These are phyloP conservation scores for Platysteira castanea DNA, from an alignment of 2,113 vertebrate genomes.

Conservation along the genomic window DNA sequence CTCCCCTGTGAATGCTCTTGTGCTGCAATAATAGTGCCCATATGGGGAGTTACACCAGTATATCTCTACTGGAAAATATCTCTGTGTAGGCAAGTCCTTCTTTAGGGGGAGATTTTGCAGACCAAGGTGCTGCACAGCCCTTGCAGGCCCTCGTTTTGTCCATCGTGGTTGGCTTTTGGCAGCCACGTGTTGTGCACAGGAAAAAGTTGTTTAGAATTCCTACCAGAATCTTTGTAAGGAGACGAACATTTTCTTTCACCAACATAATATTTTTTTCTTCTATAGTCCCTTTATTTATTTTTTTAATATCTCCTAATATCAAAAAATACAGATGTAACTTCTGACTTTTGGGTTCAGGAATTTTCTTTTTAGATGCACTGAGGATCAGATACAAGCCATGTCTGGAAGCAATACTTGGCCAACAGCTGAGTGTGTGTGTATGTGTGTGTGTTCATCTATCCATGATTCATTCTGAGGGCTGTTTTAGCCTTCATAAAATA, in stretches of 20 bases:
- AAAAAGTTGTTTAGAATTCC: constrained; percentile 29
- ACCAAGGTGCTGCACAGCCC: background rate
- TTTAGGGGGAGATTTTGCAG: background rate
- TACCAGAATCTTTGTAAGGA: background rate
- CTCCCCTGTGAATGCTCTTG: constrained; percentile 58
- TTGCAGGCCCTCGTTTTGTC: background rate
- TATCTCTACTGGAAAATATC: constrained; percentile 9
- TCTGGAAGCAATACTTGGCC: constrained; percentile 71
- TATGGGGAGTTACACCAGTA: constrained; percentile 11
- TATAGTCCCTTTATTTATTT: constrained; percentile 1
- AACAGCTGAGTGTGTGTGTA: constrained; percentile 53
- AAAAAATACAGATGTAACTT: constrained; percentile 33
- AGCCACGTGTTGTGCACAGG: background rate
- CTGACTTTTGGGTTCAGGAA: constrained; percentile 31
- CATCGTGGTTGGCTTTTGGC: background rate
- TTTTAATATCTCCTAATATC: constrained; percentile 19
- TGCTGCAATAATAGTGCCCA: constrained; percentile 51
- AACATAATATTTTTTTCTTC: background rate
- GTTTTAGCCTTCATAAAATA: constrained; percentile 90
- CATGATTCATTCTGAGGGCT: constrained; percentile 88
- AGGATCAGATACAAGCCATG: constrained; percentile 64
- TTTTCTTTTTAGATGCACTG: constrained; percentile 46
- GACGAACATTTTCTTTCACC: background rate
- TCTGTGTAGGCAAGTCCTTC: background rate
- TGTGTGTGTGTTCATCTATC: constrained; percentile 75